Evolutionary conservation across 2,888 invertebrate genomes (phyloP).

Genomic region (Meteorus colon): DNA sequence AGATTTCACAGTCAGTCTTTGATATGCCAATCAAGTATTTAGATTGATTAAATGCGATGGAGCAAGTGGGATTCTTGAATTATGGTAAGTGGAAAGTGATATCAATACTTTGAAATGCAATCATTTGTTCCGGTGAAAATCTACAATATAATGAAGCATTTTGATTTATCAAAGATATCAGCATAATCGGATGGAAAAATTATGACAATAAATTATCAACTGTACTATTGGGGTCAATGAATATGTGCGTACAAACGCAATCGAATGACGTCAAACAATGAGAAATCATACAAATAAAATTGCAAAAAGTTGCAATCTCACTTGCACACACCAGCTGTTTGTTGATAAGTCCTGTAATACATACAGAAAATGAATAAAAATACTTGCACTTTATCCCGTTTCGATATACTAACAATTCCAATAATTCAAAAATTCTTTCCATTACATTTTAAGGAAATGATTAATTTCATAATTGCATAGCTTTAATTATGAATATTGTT

Average conservation of each 20-base stretch:
- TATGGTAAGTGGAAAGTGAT: too few relatives aligned
- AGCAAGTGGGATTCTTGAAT: too few relatives aligned
- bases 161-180: background rate
- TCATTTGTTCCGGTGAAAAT: too few relatives aligned
- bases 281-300: background rate
- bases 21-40: too few relatives aligned
- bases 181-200: constrained; percentile 1
- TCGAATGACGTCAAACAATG: constrained; percentile 36
- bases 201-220: background rate
- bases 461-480: background rate
- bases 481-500: background rate
- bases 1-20: too few relatives aligned
- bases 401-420: too few relatives aligned
- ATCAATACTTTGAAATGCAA: too few relatives aligned
- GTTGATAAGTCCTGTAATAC: background rate
- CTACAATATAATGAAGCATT: too few relatives aligned
- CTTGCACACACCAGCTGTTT: background rate
- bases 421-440: too few relatives aligned
- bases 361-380: background rate
- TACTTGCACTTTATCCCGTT: background rate
- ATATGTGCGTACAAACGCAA: constrained; percentile 20
- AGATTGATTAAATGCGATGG: too few relatives aligned
- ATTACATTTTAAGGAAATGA: background rate
- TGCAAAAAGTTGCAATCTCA: background rate
- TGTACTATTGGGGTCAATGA: constrained; percentile 38